These are phyloP conservation scores for Bombus polaris DNA, from an alignment of 1,140 invertebrate species.

Conservation along the genomic window DNA sequence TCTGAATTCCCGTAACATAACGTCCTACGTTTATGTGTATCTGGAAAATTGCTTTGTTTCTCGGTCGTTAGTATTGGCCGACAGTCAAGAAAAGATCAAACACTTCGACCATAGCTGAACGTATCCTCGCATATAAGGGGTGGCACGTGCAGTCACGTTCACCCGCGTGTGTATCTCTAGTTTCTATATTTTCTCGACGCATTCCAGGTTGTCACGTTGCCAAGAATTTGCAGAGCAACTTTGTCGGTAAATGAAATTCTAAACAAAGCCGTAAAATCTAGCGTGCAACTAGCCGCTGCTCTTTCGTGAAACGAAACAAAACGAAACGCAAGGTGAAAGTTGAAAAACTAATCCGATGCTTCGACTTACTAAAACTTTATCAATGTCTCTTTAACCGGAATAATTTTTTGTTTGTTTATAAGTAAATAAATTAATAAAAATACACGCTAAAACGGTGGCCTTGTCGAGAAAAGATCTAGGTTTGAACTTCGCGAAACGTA, in stretches of 20 bases:
- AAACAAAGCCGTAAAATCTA: conserved; percentile 26
- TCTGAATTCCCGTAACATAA: not conserved
- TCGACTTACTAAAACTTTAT: too few species aligned
- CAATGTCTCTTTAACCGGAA: not conserved
- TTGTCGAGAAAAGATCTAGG: too few species aligned
- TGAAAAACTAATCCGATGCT: not conserved
- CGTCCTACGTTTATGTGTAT: not conserved
- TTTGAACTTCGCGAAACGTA: too few species aligned
- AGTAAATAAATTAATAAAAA: too few species aligned
- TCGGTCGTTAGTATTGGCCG: conserved; percentile 32
- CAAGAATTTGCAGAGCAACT: conserved; percentile 40
- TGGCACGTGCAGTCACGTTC: conserved; percentile 5
- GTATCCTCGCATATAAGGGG: conserved; percentile 22
- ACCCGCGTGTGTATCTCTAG: not conserved
- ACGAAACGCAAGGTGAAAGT: not conserved
- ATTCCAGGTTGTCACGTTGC: conserved; percentile 25
- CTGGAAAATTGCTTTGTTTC: conserved; percentile 22
- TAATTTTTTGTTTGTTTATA: too few species aligned
- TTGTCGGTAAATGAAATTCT: conserved; percentile 46
- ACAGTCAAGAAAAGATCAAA: conserved; percentile 48
- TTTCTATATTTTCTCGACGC: conserved; percentile 1
- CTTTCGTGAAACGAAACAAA: not conserved
- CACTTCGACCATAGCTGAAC: conserved; percentile 18
- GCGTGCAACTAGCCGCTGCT: not conserved
- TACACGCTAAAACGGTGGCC: too few species aligned